These are phyloP conservation scores for Copsychus sechellarum DNA, from an alignment of 2,113 vertebrate genomes.

Conservation along the genomic window DNA sequence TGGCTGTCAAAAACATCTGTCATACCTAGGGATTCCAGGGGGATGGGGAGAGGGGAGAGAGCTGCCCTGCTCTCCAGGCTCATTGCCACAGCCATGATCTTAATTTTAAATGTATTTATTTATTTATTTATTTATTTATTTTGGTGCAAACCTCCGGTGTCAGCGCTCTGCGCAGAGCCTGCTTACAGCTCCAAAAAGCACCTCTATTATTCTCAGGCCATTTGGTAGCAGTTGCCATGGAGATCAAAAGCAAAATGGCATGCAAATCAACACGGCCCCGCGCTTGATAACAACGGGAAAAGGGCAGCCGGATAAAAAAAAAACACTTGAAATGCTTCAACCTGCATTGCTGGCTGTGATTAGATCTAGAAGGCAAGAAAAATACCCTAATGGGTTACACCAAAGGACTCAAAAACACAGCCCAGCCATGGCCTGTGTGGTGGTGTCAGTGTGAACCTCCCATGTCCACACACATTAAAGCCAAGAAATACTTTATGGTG, in stretches of 20 bases:
- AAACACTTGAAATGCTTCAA: slow-evolving; percentile 14
- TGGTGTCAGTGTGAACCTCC: rapidly evolving
- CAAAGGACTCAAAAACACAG: background rate
- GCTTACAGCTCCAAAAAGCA: slow-evolving; percentile 53
- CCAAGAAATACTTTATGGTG: background rate
- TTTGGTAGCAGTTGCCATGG: slow-evolving; percentile 79
- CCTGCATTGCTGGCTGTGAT: slow-evolving; percentile 21
- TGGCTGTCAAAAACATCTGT: background rate
- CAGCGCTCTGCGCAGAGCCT: slow-evolving; percentile 39
- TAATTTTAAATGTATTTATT: background rate
- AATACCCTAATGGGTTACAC: background rate
- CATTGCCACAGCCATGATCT: background rate
- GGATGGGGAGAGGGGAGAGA: background rate
- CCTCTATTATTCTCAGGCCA: slow-evolving; percentile 75
- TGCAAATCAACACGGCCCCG: slow-evolving; percentile 77
- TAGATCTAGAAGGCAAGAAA: slow-evolving; percentile 16
- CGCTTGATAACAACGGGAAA: slow-evolving; percentile 59
- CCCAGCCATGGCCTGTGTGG: background rate
- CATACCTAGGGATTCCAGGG: rapidly evolving
- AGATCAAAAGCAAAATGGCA: slow-evolving; percentile 79
- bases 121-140: slow-evolving; percentile 55
- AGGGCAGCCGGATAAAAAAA: slow-evolving; percentile 33
- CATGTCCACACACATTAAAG: rapidly evolving
- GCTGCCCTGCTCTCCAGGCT: rapidly evolving
- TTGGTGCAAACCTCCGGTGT: background rate